Percentiles rank a stretch among this genome's conserved stretches.
These are phyloP conservation scores for Gobio occitaniae DNA, from an alignment of 2,797 vertebrate species.

Conservation along the genomic window DNA sequence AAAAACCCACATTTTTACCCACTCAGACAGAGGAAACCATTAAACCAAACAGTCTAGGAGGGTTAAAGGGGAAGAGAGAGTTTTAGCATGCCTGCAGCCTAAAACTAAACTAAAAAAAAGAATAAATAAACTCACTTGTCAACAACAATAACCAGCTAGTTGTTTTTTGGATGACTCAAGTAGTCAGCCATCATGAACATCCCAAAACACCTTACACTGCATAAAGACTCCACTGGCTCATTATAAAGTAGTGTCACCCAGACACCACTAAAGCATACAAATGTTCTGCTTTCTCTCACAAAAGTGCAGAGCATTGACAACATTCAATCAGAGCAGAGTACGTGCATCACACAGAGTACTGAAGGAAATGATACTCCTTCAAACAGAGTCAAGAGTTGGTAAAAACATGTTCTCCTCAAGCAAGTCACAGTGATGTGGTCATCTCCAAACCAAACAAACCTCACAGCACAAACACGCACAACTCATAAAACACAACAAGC, in stretches of 20 bases:
- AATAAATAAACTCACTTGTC: background rate
- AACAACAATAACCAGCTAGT: background rate
- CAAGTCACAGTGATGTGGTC: background rate
- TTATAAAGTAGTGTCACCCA: background rate
- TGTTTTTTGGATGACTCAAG: background rate
- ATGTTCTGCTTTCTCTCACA: background rate
- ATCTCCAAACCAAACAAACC: background rate
- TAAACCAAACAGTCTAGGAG: background rate
- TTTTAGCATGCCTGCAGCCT: background rate
- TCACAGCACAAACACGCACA: background rate
- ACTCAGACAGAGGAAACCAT: background rate
- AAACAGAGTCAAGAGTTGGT: slow-evolving; percentile 2
- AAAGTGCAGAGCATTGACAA: background rate
- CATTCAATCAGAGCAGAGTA: background rate
- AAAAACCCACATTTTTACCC: background rate
- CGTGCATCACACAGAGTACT: background rate
- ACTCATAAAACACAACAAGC: slow-evolving; percentile 14
- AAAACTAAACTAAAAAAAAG: background rate
- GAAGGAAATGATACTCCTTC: background rate
- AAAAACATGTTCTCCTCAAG: background rate
- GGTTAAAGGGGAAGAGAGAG: background rate
- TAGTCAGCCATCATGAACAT: background rate
- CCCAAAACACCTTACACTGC: background rate
- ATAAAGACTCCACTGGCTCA: background rate
- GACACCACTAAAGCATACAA: background rate